Conservation (phyloP, 1,140 invertebrate genomes). For the Drosophila willistoni region DNA sequence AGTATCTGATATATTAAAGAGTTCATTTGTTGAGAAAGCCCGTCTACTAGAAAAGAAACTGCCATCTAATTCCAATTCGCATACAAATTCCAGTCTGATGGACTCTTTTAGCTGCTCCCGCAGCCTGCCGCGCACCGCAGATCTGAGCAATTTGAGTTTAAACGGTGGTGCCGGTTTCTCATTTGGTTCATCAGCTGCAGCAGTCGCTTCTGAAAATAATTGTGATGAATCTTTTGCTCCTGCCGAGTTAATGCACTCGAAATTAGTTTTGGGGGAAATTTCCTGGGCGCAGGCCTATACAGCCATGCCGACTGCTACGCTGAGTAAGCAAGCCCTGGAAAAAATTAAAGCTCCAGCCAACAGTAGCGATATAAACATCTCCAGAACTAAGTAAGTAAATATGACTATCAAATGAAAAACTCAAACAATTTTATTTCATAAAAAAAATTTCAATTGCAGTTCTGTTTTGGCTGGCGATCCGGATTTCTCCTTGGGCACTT, state of each 20-base stretch:
- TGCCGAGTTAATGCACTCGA: conserved; percentile 74
- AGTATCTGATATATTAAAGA: conserved; percentile 64
- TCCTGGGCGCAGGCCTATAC: conserved; percentile 78
- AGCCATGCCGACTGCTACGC: conserved; percentile 62
- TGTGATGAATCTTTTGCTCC: conserved; percentile 70
- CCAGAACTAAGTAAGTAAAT: conserved; percentile 64
- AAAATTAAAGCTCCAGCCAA: conserved; percentile 46
- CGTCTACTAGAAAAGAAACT: conserved; percentile 61
- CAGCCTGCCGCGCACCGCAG: conserved; percentile 72
- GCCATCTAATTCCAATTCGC: conserved; percentile 18
- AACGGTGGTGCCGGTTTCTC: conserved; percentile 69
- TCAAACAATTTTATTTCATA: not conserved
- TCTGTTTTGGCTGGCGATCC: conserved; percentile 67
- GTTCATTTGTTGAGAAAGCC: conserved; percentile 71
- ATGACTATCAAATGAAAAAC: not conserved
- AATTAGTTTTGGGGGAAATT: conserved; percentile 71
- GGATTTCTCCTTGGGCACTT: conserved; percentile 74
- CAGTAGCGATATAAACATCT: conserved; percentile 56
- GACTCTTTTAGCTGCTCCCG: conserved; percentile 58
- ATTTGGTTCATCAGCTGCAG: conserved; percentile 47
- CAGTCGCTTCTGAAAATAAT: conserved; percentile 19
- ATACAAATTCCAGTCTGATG: conserved; percentile 31
- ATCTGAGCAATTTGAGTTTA: conserved; percentile 59
- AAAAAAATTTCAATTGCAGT: conserved; percentile 28
- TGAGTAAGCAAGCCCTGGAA: conserved; percentile 65